Conservation (phyloP, 1,140 invertebrate genomes). For the Drosophila tropicalis region DNA sequence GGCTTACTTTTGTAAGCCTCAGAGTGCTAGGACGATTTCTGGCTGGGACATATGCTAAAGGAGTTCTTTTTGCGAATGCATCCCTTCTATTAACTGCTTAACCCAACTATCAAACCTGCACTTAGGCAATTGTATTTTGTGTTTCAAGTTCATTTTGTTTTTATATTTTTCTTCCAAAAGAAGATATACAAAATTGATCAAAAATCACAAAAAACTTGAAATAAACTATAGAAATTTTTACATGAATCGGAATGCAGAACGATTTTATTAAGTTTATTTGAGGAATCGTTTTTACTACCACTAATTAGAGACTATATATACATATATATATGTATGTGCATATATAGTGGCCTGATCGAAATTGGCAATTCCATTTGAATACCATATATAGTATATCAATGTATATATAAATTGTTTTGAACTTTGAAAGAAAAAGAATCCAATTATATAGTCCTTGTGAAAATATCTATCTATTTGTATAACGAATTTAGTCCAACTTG, state of each 20-base stretch:
- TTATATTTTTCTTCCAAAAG: neutral
- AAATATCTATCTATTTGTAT: slow-evolving; percentile 12
- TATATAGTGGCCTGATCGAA: neutral
- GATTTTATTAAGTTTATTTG: slow-evolving; percentile 9
- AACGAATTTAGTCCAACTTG: slow-evolving; percentile 46
- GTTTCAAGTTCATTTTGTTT: neutral
- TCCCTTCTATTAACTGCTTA: neutral
- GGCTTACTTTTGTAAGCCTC: too few relatives aligned
- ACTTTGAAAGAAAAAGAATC: slow-evolving; percentile 11
- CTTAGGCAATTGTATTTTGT: too few relatives aligned
- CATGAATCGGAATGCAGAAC: neutral
- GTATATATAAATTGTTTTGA: slow-evolving; percentile 17
- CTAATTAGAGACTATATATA: slow-evolving; percentile 1
- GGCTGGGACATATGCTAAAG: too few relatives aligned
- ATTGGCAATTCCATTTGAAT: slow-evolving; percentile 8
- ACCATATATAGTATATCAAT: neutral
- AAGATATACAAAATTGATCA: too few relatives aligned
- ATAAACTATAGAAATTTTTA: too few relatives aligned
- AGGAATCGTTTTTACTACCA: slow-evolving; percentile 2
- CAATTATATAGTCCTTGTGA: neutral
- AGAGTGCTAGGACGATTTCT: too few relatives aligned
- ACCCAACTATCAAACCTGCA: too few relatives aligned
- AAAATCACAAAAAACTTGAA: neutral
- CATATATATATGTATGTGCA: neutral
- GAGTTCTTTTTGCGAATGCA: neutral